A percentile compares a stretch with the other conserved stretches of the same genome.
Evolutionary conservation across 2,113 vertebrate species (phyloP).

Genomic region (Tetrao urogallus): DNA sequence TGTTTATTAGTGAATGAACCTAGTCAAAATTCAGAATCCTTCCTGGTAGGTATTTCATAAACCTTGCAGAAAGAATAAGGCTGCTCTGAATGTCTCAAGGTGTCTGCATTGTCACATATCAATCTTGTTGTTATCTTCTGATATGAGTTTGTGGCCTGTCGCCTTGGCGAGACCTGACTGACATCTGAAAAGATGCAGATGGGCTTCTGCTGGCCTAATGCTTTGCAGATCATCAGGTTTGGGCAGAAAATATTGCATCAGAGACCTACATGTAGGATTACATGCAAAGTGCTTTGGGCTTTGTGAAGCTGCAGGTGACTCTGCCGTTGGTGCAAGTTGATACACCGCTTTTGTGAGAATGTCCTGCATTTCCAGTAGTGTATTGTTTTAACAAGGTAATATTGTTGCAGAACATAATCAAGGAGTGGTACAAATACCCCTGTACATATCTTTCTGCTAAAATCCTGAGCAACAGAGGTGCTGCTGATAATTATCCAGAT

Average conservation of each 20-base stretch:
- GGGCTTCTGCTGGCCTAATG: neutral
- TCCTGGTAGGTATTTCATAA: neutral
- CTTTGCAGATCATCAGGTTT: neutral
- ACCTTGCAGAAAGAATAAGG: neutral
- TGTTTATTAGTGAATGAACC: neutral
- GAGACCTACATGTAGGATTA: accelerated
- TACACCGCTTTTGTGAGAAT: neutral
- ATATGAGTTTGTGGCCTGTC: neutral
- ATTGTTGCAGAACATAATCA: neutral
- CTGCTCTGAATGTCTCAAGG: neutral
- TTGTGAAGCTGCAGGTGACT: neutral
- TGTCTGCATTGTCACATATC: too few species aligned
- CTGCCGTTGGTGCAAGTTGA: neutral
- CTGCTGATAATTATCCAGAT: neutral
- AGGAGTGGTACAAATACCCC: neutral
- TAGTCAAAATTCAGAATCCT: neutral
- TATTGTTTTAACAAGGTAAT: neutral
- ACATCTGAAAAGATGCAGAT: neutral
- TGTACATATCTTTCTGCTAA: neutral
- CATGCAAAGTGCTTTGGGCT: neutral
- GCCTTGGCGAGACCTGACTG: neutral
- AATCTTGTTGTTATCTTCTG: neutral
- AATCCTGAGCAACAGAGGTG: neutral
- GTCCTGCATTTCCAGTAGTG: neutral
- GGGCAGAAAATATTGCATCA: neutral